These are phyloP conservation scores for Scaptodrosophila lebanonensis DNA, from an alignment of 1,140 invertebrate genomes.

Conservation along the genomic window DNA sequence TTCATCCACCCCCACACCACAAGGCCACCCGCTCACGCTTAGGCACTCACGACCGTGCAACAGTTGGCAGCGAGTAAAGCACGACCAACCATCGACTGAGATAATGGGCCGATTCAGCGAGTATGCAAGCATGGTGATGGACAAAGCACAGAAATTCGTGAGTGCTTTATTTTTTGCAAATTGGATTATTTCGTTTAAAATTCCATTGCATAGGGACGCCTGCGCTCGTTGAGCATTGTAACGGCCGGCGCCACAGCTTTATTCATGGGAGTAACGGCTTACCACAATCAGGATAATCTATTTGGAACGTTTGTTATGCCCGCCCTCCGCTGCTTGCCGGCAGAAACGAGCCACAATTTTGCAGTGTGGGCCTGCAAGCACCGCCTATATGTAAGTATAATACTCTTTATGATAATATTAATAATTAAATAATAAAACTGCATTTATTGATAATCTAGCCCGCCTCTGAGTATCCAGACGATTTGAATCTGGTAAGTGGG, in stretches of 20 bases:
- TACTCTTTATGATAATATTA: too few species aligned
- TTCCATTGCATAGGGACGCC: constrained; percentile 16
- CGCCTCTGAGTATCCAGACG: constrained; percentile 80
- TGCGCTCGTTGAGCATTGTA: constrained; percentile 51
- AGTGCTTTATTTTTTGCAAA: constrained; percentile 13
- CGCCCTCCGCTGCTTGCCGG: constrained; percentile 64
- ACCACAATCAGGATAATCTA: constrained; percentile 34
- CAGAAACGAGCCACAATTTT: constrained; percentile 88
- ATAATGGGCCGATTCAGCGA: too few species aligned
- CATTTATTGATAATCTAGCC: too few species aligned
- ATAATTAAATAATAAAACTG: too few species aligned
- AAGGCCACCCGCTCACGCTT: too few species aligned
- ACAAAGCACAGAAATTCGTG: constrained; percentile 8
- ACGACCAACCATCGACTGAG: too few species aligned
- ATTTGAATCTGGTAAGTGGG: constrained; percentile 80
- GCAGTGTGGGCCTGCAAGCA: constrained; percentile 87
- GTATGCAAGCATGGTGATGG: neutral
- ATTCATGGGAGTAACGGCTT: constrained; percentile 30
- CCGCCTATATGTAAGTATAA: constrained; percentile 83
- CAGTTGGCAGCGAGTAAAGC: too few species aligned
- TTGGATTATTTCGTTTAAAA: neutral
- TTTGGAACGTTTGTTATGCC: constrained; percentile 58
- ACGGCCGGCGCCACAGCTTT: constrained; percentile 44
- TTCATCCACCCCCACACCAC: too few species aligned
- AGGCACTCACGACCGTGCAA: too few species aligned